phyloP scores from a whole-genome alignment of 2,113 vertebrate genomes.

The Cottus gobio region DNA sequence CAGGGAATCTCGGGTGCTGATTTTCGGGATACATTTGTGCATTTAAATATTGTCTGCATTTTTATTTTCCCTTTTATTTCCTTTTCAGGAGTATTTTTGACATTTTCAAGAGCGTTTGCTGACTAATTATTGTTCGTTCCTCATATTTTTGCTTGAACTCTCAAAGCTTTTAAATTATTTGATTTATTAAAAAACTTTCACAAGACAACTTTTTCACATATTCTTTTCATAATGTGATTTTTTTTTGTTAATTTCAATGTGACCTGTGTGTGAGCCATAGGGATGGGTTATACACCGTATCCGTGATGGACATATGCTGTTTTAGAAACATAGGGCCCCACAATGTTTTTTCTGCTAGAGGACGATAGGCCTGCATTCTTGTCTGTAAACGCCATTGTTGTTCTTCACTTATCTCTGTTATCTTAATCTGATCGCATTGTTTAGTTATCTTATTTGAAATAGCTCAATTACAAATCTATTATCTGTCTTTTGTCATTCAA shows the following conservation, averaged over 20 bases:
- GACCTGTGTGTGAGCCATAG: not conserved
- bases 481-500: conserved; percentile 71
- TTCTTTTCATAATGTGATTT: not conserved
- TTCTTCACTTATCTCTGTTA: conserved; percentile 70
- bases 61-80: not conserved
- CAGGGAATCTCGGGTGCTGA: not conserved
- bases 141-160: not conserved
- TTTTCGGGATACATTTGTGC: not conserved
- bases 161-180: no score
- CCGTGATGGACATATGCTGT: conserved; percentile 7
- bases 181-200: not conserved
- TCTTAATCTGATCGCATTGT: conserved; percentile 76
- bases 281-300: conserved; percentile 12
- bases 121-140: not conserved
- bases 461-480: conserved; percentile 75
- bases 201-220: not conserved
- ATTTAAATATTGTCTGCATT: not conserved
- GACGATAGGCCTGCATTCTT: conserved; percentile 63
- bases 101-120: not conserved
- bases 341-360: conserved; percentile 29
- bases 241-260: not conserved
- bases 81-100: not conserved
- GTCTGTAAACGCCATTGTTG: conserved; percentile 69
- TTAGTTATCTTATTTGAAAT: conserved; percentile 72
- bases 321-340: conserved; percentile 25